A percentile compares a stretch with the other conserved stretches of the same genome.
Conservation (phyloP, 1,140 invertebrate genomes). For the Lordiphosa collinella region DNA sequence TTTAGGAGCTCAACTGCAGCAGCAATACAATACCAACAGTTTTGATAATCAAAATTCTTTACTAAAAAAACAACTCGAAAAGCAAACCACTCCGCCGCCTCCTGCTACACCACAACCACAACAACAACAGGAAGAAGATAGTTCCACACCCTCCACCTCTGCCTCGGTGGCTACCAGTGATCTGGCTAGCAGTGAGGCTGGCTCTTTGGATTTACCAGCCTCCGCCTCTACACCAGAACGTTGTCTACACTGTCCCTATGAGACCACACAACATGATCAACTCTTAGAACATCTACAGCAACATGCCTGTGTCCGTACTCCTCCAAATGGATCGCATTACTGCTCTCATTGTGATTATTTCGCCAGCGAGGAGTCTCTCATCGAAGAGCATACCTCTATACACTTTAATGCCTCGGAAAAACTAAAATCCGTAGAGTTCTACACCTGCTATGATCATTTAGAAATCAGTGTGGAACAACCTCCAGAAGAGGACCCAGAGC, state of each 20-base stretch:
- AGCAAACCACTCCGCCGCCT: no score
- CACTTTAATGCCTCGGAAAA: slow-evolving; percentile 76
- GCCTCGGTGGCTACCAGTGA: slow-evolving; percentile 70
- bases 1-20: slow-evolving; percentile 55
- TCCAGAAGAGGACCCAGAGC: not conserved
- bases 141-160: slow-evolving; percentile 57
- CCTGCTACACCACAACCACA: no score
- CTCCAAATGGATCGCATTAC: slow-evolving; percentile 83
- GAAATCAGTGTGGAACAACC: slow-evolving; percentile 69
- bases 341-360: slow-evolving; percentile 92
- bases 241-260: slow-evolving; percentile 82
- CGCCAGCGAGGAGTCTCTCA: slow-evolving; percentile 77
- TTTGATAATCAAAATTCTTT: slow-evolving; percentile 59
- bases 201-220: slow-evolving; percentile 48
- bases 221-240: slow-evolving; percentile 85
- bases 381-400: slow-evolving; percentile 66
- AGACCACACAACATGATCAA: slow-evolving; percentile 47
- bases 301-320: slow-evolving; percentile 86
- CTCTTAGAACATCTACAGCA: slow-evolving; percentile 81
- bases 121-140: no score
- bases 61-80: slow-evolving; percentile 62
- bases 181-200: slow-evolving; percentile 62
- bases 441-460: slow-evolving; percentile 69
- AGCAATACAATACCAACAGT: slow-evolving; percentile 51
- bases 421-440: slow-evolving; percentile 67